Percentiles rank a stretch among this genome's conserved stretches.
phyloP scores from a whole-genome alignment of 1,140 invertebrate genomes.

The Pentalonia nigronervosa region DNA sequence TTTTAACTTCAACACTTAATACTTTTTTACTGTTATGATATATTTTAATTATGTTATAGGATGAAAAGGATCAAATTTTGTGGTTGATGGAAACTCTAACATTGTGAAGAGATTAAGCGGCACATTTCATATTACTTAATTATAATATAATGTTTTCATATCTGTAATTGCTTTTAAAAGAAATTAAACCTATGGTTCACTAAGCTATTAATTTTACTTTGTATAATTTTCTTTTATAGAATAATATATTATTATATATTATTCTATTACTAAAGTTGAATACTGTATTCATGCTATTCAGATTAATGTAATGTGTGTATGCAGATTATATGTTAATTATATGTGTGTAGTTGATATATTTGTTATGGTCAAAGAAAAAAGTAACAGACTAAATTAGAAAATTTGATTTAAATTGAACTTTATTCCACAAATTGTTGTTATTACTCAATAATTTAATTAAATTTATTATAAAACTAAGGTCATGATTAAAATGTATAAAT shows the following conservation, averaged over 20 bases:
- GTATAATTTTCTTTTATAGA: not conserved
- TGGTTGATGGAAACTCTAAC: slow-evolving; percentile 45
- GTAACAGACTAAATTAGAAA: not conserved
- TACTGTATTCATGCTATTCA: not conserved
- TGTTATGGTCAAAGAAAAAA: not conserved
- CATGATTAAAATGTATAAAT: not conserved
- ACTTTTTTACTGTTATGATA: not conserved
- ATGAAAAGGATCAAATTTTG: slow-evolving; percentile 45
- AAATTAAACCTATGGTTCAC: slow-evolving; percentile 9
- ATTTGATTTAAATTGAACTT: too few relatives aligned
- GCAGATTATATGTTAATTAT: not conserved
- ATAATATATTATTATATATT: not conserved
- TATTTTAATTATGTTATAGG: slow-evolving; percentile 25
- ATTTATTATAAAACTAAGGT: not conserved
- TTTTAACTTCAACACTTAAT: not conserved
- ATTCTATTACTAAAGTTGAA: not conserved
- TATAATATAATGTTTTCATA: not conserved
- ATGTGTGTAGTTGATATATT: not conserved
- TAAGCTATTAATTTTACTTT: not conserved
- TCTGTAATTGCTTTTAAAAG: not conserved
- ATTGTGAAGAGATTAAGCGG: not conserved
- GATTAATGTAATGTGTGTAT: not conserved
- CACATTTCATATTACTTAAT: not conserved
- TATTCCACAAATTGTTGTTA: too few relatives aligned
- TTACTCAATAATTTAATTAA: too few relatives aligned